Percentiles rank a stretch among this genome's conserved stretches.
These are phyloP conservation scores for Gorilla gorilla DNA, from an alignment of 2,113 vertebrate genomes.

Conservation along the genomic window DNA sequence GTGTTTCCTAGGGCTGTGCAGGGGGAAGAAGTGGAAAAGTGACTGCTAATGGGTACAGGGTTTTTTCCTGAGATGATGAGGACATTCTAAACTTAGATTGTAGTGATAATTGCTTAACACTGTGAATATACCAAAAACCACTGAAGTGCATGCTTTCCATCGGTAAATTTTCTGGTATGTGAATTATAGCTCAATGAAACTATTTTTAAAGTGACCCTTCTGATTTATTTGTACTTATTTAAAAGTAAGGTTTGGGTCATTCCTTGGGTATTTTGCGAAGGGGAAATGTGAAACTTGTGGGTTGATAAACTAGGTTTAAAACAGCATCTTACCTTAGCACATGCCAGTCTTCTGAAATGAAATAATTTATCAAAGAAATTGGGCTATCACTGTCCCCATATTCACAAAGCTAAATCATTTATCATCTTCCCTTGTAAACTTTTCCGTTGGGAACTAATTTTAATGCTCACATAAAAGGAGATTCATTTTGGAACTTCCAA, in stretches of 20 bases:
- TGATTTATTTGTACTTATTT: background rate
- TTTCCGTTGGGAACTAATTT: slow-evolving; percentile 26
- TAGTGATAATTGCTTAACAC: background rate
- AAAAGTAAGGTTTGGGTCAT: background rate
- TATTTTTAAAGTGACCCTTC: background rate
- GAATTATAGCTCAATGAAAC: background rate
- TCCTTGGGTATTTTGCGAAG: background rate
- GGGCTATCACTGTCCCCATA: background rate
- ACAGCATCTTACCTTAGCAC: background rate
- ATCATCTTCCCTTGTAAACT: background rate
- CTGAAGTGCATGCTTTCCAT: background rate
- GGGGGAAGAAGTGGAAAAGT: background rate
- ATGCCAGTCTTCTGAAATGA: background rate
- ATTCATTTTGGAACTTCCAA: slow-evolving; percentile 48
- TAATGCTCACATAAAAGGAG: background rate
- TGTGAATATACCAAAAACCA: background rate
- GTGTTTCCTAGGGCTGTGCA: background rate
- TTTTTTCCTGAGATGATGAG: background rate
- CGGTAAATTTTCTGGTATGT: background rate
- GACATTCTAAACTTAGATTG: background rate
- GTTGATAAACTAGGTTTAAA: background rate
- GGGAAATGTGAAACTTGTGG: background rate
- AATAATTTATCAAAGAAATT: background rate
- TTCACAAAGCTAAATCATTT: background rate
- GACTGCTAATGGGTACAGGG: background rate